Base-by-base conservation (phyloP, 2,797 vertebrate genomes). In the Craterocephalus amniculus region DNA sequence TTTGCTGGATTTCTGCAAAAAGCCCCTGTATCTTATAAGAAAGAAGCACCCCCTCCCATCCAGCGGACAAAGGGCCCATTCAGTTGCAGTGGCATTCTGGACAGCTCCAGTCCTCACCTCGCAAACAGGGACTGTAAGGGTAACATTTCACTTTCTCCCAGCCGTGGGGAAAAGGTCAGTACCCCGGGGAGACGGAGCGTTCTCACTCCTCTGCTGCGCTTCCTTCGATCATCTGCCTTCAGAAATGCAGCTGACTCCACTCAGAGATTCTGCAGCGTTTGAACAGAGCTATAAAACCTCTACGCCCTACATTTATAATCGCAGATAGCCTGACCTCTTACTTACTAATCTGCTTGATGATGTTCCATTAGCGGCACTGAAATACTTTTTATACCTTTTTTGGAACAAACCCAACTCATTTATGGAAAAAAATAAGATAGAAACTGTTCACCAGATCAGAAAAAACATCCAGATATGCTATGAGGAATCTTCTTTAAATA, bases 61-160 rank as follows among this genome's bases (percentile, higher is more conserved):
- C 70, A 67, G 52, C 16, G 2, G 56, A 93, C 91, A 94, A 94
- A 89, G 87, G 55, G 63, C 20, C 85, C 48, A 87, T 94, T 93
- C 87, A 94, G 78, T 74, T 62, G 26, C 65, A 1, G 68, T 27
- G 69, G 83, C 72, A 82, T 81, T 84, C 76, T 65, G 82, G 78
- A 82, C 29, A 57, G 72, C 75, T 54, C 72, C 34, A 1, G 74
- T 78, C 78, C 38, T 83, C 76, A 65, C 74, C 81, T 76, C 67
- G 3, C 48, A 52, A 74, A 80, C 64, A 10, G 67, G 60, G 67
- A 71, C 48, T 35, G 70, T 7, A 20, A 63, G 62, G 83, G 51
- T 90, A 90, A 88, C 84, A 78, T 93, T 93, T 91, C 86, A 82
- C 87, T 89, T 83, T 88, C 79, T 79, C 76, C 81, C 34, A 72